Base-by-base conservation (phyloP, 2,797 vertebrate species). In the Oreortyx pictus region DNA sequence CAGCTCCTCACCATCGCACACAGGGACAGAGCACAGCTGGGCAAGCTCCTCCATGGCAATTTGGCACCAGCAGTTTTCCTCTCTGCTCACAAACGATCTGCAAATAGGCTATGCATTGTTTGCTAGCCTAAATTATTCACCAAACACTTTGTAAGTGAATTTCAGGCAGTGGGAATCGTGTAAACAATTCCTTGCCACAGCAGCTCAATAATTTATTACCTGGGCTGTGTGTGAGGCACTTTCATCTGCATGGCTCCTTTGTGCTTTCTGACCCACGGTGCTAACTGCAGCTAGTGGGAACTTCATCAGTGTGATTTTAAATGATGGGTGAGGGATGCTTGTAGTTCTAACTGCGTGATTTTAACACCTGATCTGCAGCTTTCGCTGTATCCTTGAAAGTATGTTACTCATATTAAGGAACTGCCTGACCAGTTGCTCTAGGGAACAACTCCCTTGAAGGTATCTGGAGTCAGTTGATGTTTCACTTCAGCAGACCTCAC, bases 101-200 rank as follows among this genome's bases (percentile, higher is more conserved):
- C 62, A 73, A 75, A 88, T 25, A 44, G 35, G 23, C 72, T 89
- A 35, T 60, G 31, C 18, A 23, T 52, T 64, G 39, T 92, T 93
- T 86, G 64, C 71, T 78, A 11, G 67, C 70, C 60, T 88, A 49
- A 94, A 94, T 95, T 92, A 92, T 93, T 88, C 71, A 89, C 80
- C 4, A 0, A 89, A 60, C 9, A 2, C 46, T 92, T 92, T 91
- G 74, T 86, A 81, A 89, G 31, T 37, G 41, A 35, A 12, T 88
- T 93, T 78, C 1, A 2, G 70, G 31, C 50, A 50, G 43, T 22
- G 50, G 16, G 12, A 94, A 92, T 44, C 56, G 66, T 50, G 47
- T 72, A 87, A 94, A 75, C 76, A 85, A 68, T 73, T 86, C 6
- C 81, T 56, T 60, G 70, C 29, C 46, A 66, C 24, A 25, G 15